Evolutionary conservation across 30 jellyfish, hydroid and myxozoan species (phyloP), one percentile per base, ranked within the genome.

Genomic region (Cassiopea andromeda): DNA sequence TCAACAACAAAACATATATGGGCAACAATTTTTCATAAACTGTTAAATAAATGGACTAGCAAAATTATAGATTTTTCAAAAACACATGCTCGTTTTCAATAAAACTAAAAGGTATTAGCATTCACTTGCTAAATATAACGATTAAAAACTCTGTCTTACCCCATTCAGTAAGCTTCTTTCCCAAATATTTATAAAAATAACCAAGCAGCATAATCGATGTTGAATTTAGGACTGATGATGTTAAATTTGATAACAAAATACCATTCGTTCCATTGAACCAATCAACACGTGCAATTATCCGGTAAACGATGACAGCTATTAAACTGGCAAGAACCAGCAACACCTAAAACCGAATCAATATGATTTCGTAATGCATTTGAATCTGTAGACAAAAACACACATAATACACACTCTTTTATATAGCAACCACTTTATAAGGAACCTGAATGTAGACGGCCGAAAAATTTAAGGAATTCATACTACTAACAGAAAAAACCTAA

Each of bases 141-240:
- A 27, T 27, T 27, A 27, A 27, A 27, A 27, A 27, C 38, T 27
- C 38, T 27, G 38, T 27, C 73, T 75, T 83, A 94, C 98, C 98
- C 98, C 98, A 94, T 44, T 87, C 92, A 6, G 98, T 90, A 17
- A 94, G 97, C 69, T 69, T 90, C 45, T 81, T 84, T 44, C 98
- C 98, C 77, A 94, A 46, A 18, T 46, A 46, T 73, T 91, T 90
- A 70, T 94, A 94, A 13, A 94, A 67, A 19, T 27, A 73, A 17
- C 97, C 98, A 58, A 94, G 86, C 27, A 94, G 80, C 87, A 94
- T 78, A 59, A 94, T 94, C 4, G 98, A 94, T 4, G 87, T 76
- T 10, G 98, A 89, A 71, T 94, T 94, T 71, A 94, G 48, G 27
- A 94, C 87, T 48, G 98, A 90, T 44, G 98, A 86, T 5, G 97